Percentiles rank a stretch among this genome's conserved stretches.
Conservation (phyloP, 2,888 invertebrate species). For the Malthinus seriepunctatus region DNA sequence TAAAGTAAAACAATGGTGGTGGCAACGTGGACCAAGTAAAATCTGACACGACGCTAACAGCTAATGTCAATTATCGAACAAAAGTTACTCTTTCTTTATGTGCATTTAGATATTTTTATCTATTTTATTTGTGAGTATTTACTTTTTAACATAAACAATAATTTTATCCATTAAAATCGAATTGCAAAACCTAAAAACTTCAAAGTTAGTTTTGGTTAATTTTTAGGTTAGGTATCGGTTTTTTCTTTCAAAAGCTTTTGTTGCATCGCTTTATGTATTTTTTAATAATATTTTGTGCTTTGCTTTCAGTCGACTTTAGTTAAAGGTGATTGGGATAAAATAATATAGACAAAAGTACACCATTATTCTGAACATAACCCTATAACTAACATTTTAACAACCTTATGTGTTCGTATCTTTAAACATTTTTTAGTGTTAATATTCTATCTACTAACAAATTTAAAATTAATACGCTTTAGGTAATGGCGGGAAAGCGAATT, state of each 20-base stretch:
- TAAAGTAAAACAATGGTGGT: neutral
- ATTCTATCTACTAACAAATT: constrained; percentile 28
- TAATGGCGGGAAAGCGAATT: constrained; percentile 31
- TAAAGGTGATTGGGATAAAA: too few species aligned
- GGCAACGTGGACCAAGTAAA: constrained; percentile 8
- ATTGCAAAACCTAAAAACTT: constrained; percentile 1
- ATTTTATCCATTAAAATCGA: neutral
- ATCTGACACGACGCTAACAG: neutral
- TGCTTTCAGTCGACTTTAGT: neutral
- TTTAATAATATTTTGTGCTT: neutral
- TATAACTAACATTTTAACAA: neutral
- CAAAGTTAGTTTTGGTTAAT: neutral
- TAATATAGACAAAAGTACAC: too few species aligned
- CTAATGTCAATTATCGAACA: neutral
- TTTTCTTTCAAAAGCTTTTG: neutral
- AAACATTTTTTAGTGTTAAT: constrained; percentile 4
- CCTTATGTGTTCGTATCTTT: constrained; percentile 1
- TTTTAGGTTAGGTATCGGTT: neutral
- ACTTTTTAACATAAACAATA: neutral
- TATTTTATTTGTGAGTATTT: constrained; percentile 1
- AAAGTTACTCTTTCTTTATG: constrained; percentile 9
- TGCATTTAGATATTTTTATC: constrained; percentile 10
- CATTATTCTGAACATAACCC: neutral
- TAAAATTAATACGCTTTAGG: constrained; percentile 27
- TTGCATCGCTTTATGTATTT: neutral